Conservation (phyloP, 2,797 vertebrate species). For the Semotilus atromaculatus region DNA sequence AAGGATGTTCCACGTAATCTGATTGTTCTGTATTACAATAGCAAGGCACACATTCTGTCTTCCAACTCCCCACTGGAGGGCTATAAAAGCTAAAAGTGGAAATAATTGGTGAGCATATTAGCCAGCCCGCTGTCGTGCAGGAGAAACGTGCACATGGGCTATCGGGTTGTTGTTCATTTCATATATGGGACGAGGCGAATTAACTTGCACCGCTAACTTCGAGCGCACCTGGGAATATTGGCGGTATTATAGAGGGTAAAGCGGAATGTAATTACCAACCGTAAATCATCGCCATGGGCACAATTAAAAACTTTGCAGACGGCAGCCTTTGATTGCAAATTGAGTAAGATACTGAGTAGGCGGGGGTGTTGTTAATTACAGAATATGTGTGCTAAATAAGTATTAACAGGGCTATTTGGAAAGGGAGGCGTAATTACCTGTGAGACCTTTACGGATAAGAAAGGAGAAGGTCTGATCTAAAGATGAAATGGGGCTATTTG, state of each 20-base stretch:
- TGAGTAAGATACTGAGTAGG: slow-evolving; percentile 90
- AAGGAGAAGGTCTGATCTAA: slow-evolving; percentile 71
- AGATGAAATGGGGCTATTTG: slow-evolving; percentile 65
- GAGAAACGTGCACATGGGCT: slow-evolving; percentile 89
- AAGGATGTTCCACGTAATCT: slow-evolving; percentile 57
- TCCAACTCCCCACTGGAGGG: slow-evolving; percentile 82
- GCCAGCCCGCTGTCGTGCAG: slow-evolving; percentile 90
- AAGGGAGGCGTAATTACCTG: slow-evolving; percentile 68
- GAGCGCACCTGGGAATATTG: slow-evolving; percentile 91
- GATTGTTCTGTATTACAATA: slow-evolving; percentile 51
- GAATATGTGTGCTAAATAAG: slow-evolving; percentile 81
- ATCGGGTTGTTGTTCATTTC: slow-evolving; percentile 84
- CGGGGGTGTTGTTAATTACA: slow-evolving; percentile 92
- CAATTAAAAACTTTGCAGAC: slow-evolving; percentile 98
- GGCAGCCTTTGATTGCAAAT: slow-evolving; percentile 93
- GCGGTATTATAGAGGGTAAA: slow-evolving; percentile 84
- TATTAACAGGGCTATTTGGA: slow-evolving; percentile 87
- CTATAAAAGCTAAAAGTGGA: slow-evolving; percentile 89
- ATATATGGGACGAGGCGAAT: slow-evolving; percentile 88
- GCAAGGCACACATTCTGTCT: slow-evolving; percentile 58
- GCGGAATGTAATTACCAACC: slow-evolving; percentile 97
- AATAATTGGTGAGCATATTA: slow-evolving; percentile 93
- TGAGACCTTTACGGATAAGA: slow-evolving; percentile 68
- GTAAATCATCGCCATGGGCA: slow-evolving; percentile 96
- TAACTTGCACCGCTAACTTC: slow-evolving; percentile 95